A percentile compares a stretch with the other conserved stretches of the same genome.
Evolutionary conservation across 2,113 vertebrate genomes (phyloP).

Genomic region (Pipa parva): DNA sequence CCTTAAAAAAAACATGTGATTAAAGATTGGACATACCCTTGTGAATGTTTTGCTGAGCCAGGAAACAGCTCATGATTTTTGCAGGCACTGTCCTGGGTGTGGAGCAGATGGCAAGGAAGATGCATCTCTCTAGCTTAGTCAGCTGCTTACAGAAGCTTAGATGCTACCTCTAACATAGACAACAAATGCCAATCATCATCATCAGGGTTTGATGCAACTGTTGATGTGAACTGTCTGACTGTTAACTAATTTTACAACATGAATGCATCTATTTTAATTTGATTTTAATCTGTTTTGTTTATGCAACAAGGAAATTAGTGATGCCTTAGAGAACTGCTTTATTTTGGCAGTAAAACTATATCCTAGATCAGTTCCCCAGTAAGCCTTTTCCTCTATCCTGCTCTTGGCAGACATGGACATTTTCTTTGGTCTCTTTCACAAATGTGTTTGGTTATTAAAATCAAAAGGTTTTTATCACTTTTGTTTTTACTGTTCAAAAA

Average conservation of each 20-base stretch:
- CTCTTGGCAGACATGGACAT: no score
- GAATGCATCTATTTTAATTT: not conserved
- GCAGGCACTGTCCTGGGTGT: conserved; percentile 74
- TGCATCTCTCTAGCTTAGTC: conserved; percentile 67
- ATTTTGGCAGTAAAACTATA: not conserved
- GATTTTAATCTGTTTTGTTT: not conserved
- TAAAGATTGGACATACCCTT: conserved; percentile 51
- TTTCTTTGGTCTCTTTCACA: no score
- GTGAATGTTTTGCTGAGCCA: conserved; percentile 80
- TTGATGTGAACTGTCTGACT: conserved; percentile 39
- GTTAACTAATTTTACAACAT: not conserved
- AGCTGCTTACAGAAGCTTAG: conserved; percentile 69
- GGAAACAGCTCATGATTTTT: conserved; percentile 63
- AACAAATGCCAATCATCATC: conserved; percentile 49
- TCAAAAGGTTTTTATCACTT: no score
- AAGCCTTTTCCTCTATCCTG: not conserved
- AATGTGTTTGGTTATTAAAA: no score
- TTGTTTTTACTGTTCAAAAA: no score
- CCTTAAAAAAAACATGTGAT: not conserved
- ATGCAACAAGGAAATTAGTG: not conserved
- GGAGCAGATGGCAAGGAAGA: conserved; percentile 63
- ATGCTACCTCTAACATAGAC: conserved; percentile 62
- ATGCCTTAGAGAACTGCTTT: not conserved
- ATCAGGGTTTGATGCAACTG: conserved; percentile 56
- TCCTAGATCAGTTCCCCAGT: not conserved